These are phyloP conservation scores for Spea multiplicata DNA, from an alignment of 2,113 vertebrate species.

Conservation along the genomic window DNA sequence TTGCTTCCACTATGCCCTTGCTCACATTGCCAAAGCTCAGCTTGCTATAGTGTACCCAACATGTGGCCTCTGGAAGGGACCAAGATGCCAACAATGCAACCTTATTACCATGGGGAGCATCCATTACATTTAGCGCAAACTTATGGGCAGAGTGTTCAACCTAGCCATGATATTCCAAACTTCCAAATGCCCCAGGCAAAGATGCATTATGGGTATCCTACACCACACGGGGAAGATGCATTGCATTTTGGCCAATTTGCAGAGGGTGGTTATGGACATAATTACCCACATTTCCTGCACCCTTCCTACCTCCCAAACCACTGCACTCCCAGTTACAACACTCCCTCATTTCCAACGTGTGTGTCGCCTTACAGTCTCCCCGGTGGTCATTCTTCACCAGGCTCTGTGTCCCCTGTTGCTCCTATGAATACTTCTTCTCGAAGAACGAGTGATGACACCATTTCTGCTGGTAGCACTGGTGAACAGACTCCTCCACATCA, in stretches of 20 bases:
- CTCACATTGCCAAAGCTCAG: constrained; percentile 38
- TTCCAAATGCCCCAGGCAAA: constrained; percentile 31
- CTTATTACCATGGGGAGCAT: constrained; percentile 28
- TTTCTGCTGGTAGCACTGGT: constrained; percentile 23
- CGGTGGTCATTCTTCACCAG: constrained; percentile 21
- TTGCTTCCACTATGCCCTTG: constrained; percentile 32
- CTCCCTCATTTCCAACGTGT: constrained; percentile 19
- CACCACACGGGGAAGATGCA: constrained; percentile 30
- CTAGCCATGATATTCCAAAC: constrained; percentile 33
- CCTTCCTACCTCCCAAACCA: constrained; percentile 29
- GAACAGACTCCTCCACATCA: constrained; percentile 20
- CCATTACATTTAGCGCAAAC: constrained; percentile 10
- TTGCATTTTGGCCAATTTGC: constrained; percentile 27
- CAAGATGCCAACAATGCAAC: constrained; percentile 34
- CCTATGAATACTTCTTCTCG: constrained; percentile 1
- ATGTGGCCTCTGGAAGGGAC: constrained; percentile 29
- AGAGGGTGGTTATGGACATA: constrained; percentile 29
- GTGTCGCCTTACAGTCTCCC: constrained; percentile 23
- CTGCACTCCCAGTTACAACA: constrained; percentile 23
- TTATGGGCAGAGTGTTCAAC: constrained; percentile 27
- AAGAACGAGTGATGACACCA: constrained; percentile 35
- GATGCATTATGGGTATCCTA: constrained; percentile 32
- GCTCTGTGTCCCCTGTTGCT: constrained; percentile 20
- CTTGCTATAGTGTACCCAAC: constrained; percentile 34
- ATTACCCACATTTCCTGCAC: constrained; percentile 37